Evolutionary conservation across 2,888 invertebrate genomes (phyloP).

Genomic region (Tinea semifulvella): DNA sequence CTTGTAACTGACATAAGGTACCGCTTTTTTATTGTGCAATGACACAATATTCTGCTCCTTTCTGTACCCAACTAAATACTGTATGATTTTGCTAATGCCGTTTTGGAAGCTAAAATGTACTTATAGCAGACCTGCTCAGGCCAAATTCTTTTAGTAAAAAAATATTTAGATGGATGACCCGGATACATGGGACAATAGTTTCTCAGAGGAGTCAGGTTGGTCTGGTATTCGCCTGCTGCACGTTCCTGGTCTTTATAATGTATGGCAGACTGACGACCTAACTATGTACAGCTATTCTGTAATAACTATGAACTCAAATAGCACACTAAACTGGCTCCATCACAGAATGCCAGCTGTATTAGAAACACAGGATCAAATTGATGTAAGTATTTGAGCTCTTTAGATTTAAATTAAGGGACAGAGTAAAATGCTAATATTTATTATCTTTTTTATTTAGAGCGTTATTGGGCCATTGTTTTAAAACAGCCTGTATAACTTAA

Average conservation of each 20-base stretch:
- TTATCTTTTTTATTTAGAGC: too few species aligned
- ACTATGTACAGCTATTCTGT: conserved; percentile 77
- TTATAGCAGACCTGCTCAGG: too few species aligned
- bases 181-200: conserved; percentile 58
- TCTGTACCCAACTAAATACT: too few species aligned
- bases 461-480: too few species aligned
- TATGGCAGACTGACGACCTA: conserved; percentile 69
- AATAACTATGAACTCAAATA: conserved; percentile 79
- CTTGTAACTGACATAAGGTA: too few species aligned
- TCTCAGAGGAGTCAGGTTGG: conserved; percentile 65
- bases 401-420: background rate
- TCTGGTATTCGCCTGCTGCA: conserved; percentile 70
- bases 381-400: conserved; percentile 47
- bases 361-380: conserved; percentile 70
- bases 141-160: too few species aligned
- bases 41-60: too few species aligned
- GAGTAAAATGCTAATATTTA: too few species aligned
- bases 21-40: too few species aligned
- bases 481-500: too few species aligned
- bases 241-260: conserved; percentile 80
- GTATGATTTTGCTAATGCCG: too few species aligned
- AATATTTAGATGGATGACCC: conserved; percentile 67
- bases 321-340: conserved; percentile 76
- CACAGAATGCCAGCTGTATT: conserved; percentile 85
- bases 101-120: too few species aligned